These are phyloP conservation scores for Trachelus troglodyta DNA, from an alignment of 2,888 invertebrate genomes.

Conservation along the genomic window DNA sequence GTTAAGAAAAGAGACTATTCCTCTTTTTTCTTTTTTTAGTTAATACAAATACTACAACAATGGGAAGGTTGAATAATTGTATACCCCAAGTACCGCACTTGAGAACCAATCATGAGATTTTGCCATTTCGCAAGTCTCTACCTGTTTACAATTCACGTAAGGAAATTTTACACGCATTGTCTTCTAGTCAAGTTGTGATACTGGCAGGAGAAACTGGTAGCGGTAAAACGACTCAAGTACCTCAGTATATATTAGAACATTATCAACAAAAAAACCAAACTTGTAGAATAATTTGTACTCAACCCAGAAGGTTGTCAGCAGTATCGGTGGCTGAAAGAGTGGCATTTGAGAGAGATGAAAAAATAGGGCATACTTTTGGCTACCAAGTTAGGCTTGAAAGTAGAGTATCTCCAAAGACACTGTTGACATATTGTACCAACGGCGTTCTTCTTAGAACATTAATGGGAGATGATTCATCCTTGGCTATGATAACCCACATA, in stretches of 20 bases:
- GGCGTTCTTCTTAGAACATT: conserved; percentile 89
- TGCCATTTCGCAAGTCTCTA: conserved; percentile 73
- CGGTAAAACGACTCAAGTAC: conserved; percentile 96
- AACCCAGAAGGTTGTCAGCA: conserved; percentile 92
- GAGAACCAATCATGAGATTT: conserved; percentile 69
- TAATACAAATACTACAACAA: conserved; percentile 68
- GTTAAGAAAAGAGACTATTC: neutral
- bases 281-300: conserved; percentile 91
- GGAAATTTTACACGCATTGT: conserved; percentile 72
- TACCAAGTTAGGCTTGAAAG: conserved; percentile 94
- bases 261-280: conserved; percentile 71
- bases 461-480: conserved; percentile 80
- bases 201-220: conserved; percentile 90
- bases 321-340: conserved; percentile 91
- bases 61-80: conserved; percentile 77
- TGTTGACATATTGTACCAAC: conserved; percentile 92
- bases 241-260: conserved; percentile 91
- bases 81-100: conserved; percentile 73
- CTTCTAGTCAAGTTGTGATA: conserved; percentile 72
- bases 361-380: conserved; percentile 79
- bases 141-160: conserved; percentile 77
- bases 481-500: conserved; percentile 84
- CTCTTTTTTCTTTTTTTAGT: conserved; percentile 48
- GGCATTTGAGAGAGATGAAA: conserved; percentile 78
- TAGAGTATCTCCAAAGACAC: conserved; percentile 81